A percentile compares a stretch with the other conserved stretches of the same genome.
Evolutionary conservation across 2,888 invertebrate species (phyloP).

Genomic region (Hololepta plana): DNA sequence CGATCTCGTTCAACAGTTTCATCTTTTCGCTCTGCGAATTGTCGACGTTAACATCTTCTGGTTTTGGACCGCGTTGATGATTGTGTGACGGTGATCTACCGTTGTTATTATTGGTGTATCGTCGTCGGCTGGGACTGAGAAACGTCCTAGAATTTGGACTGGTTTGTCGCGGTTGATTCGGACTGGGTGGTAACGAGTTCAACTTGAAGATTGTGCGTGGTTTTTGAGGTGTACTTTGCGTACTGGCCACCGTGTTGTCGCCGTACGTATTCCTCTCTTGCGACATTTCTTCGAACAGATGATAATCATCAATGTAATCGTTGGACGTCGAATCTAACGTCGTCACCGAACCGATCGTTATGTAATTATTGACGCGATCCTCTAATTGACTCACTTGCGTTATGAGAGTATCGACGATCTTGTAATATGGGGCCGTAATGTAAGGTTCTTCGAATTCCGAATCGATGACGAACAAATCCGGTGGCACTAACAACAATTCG

Average conservation of each 20-base stretch:
- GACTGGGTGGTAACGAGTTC: slow-evolving; percentile 13
- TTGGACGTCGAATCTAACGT: neutral
- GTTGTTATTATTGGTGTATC: too few species aligned
- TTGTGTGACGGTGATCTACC: too few species aligned
- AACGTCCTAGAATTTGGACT: slow-evolving; percentile 1
- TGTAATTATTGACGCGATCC: slow-evolving; percentile 27
- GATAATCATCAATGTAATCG: too few species aligned
- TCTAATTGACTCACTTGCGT: slow-evolving; percentile 41
- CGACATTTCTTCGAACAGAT: too few species aligned
- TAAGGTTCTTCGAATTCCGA: slow-evolving; percentile 29
- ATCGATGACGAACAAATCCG: slow-evolving; percentile 50
- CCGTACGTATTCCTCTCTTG: slow-evolving; percentile 19
- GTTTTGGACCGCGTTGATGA: slow-evolving; percentile 9
- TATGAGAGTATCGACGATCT: slow-evolving; percentile 43
- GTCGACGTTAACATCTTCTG: slow-evolving; percentile 8
- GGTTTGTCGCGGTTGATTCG: neutral
- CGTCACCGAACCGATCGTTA: slow-evolving; percentile 26
- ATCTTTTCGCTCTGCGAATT: slow-evolving; percentile 7
- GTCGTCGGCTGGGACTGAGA: too few species aligned
- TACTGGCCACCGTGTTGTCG: slow-evolving; percentile 13
- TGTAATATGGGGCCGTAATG: slow-evolving; percentile 20
- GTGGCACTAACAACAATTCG: slow-evolving; percentile 59
- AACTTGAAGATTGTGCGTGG: slow-evolving; percentile 17
- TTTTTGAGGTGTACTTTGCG: slow-evolving; percentile 25
- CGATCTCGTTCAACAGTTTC: slow-evolving; percentile 17